Evolutionary conservation across 2,888 invertebrate species (phyloP), one percentile per base, ranked within the genome.

Genomic region (Orthonevra nobilis): DNA sequence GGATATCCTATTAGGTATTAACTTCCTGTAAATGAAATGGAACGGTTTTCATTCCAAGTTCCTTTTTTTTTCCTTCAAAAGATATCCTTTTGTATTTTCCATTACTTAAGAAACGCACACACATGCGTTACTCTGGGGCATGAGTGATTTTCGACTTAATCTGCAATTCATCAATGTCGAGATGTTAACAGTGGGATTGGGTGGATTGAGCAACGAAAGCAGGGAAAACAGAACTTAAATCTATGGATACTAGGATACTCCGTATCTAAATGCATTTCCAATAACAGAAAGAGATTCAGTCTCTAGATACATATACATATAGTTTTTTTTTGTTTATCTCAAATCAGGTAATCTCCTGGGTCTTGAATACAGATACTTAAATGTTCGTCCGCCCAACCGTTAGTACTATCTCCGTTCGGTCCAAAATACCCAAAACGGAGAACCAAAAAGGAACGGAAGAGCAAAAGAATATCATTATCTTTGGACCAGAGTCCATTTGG

Each of bases 101-200:
- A 79, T 79, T 79, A 77, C 64, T 66, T 77, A 40, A 58, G 64
- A 77, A 61, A 72, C 66, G 66, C 63, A 58, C 19, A 56, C 61
- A 73, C 73, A 79, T 66, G 56, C 79, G 54, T 44, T n/a, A 54
- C 60, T 56, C 63, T 48, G 48, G 66, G 79, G 73, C 86, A 85
- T 86, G 86, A 86, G 82, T 84, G 87, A 87, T 86, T 85, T 85
- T 85, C 86, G 86, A 86, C 86, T 87, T 87, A 87, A 87, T 86
- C 87, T 85, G 87, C 86, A 87, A 87, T 87, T 86, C 87, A 87
- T 87, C 87, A 87, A 86, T 87, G 87, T 87, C 87, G 74, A 81
- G 82, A 81, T 81, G 44, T 77, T 81, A 81, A 81, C 79, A 61
- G 79, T 50, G 32, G 42, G 36, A 66, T 68, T 56, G 73, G 79